Evolutionary conservation across 1,140 invertebrate species (phyloP), one percentile per base, ranked within the genome.

Genomic region (Drosophila bocqueti): DNA sequence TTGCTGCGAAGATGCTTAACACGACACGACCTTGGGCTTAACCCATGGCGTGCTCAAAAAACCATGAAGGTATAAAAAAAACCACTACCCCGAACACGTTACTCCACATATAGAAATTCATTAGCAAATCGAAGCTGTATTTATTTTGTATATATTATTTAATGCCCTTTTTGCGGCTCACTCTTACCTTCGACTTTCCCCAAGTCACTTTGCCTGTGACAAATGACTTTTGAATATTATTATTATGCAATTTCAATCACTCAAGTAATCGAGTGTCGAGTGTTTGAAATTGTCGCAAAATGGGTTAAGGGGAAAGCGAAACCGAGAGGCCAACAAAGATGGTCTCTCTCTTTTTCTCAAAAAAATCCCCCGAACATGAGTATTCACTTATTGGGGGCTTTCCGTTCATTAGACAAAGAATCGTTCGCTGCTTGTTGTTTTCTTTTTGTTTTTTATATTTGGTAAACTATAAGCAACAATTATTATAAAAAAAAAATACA

Each of bases 401-500:
- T 13, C 62, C 64, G 40, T 15, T 13, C 49, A 26, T 16, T 40
- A 43, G 47, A 31, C 49, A 67, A 57, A 55, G 50, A 62, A 69
- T 24, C 3, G 45, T 13, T 4, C 11, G n/a, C 11, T 1, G 34
- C 10, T 67, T 24, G 24, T 40, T 66, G 18, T 36, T 46, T 72
- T 62, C 49, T 21, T 71, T 34, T 64, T 55, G 42, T 31, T 62
- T 57, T 42, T 76, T 45, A 46, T 58, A 58, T 66, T 79, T 83
- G 43, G 26, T 79, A 62, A 57, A 59, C 52, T 59, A 38, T 67
- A 5, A 7, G 36, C 9, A 57, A 61, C 52, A 26, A 58, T 36
- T 52, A 79, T 38, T 38, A 13, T 13, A 79, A 72, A 73, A 76
- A 73, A 75, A 34, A 40, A 13, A 16, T 74, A 63, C 69, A 80